These are phyloP conservation scores for Amblyornis subalaris DNA, from an alignment of 2,113 vertebrate genomes.

Conservation along the genomic window DNA sequence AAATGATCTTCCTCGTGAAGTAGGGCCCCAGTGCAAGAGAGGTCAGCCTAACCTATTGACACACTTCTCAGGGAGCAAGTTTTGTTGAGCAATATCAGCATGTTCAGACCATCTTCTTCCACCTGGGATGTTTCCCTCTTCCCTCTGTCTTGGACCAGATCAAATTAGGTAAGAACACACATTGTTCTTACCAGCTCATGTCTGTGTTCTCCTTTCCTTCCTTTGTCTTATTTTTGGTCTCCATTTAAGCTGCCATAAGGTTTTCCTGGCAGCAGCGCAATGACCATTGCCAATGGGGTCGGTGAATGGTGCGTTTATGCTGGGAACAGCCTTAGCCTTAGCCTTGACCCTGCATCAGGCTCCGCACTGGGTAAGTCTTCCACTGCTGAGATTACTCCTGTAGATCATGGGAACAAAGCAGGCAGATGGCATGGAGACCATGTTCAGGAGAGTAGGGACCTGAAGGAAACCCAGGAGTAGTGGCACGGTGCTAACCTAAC, in stretches of 20 bases:
- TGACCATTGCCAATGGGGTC: too few species aligned
- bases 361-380: not conserved
- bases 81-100: not conserved
- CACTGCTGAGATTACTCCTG: not conserved
- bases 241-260: fast-evolving
- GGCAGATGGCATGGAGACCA: not conserved
- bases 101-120: not conserved
- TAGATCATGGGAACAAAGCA: not conserved
- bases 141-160: not conserved
- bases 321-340: not conserved
- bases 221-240: not conserved
- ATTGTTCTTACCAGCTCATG: too few species aligned
- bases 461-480: not conserved
- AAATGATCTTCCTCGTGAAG: not conserved
- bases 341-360: not conserved
- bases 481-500: not conserved
- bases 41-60: not conserved
- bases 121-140: not conserved
- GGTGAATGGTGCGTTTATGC: too few species aligned
- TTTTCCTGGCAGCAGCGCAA: not conserved
- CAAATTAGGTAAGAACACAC: too few species aligned
- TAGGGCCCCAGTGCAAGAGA: not conserved
- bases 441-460: not conserved
- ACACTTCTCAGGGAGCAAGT: not conserved
- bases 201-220: not conserved